Percentiles rank a stretch among this genome's conserved stretches.
These are phyloP conservation scores for Orthosia incerta DNA, from an alignment of 2,888 invertebrate genomes.

Conservation along the genomic window DNA sequence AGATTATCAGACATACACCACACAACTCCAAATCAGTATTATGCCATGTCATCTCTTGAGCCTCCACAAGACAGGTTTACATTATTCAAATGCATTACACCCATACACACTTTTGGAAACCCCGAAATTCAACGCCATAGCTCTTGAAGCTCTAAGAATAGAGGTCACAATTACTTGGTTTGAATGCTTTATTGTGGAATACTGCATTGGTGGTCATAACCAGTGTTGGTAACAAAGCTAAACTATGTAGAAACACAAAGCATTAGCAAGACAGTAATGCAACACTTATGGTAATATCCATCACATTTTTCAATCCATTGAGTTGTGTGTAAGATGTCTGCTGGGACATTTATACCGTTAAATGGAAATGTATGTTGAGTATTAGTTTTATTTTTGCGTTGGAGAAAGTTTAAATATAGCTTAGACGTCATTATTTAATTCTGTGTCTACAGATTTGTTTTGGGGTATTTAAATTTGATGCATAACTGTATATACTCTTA, in stretches of 20 bases:
- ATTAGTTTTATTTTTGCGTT: slow-evolving; percentile 6
- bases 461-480: neutral
- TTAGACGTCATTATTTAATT: neutral
- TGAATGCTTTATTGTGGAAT: slow-evolving; percentile 39
- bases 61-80: slow-evolving; percentile 85
- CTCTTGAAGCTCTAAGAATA: slow-evolving; percentile 53
- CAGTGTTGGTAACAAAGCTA: slow-evolving; percentile 81
- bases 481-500: too few species aligned
- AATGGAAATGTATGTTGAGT: slow-evolving; percentile 8
- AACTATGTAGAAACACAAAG: slow-evolving; percentile 80
- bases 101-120: slow-evolving; percentile 62
- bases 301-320: slow-evolving; percentile 65
- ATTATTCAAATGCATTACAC: slow-evolving; percentile 89
- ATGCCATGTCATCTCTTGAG: slow-evolving; percentile 88
- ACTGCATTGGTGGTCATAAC: slow-evolving; percentile 70
- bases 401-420: neutral
- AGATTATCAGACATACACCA: slow-evolving; percentile 77
- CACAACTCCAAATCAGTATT: slow-evolving; percentile 79
- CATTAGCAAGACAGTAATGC: slow-evolving; percentile 79
- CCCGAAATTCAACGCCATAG: slow-evolving; percentile 48
- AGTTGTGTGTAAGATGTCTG: slow-evolving; percentile 30
- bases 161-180: slow-evolving; percentile 59
- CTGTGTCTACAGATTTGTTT: neutral
- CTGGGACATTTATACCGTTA: slow-evolving; percentile 19
- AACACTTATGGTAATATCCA: slow-evolving; percentile 78